Percentiles rank a stretch among this genome's conserved stretches.
Evolutionary conservation across 2,797 vertebrate genomes (phyloP).

Genomic region (Microctenopoma stevenorrisi): DNA sequence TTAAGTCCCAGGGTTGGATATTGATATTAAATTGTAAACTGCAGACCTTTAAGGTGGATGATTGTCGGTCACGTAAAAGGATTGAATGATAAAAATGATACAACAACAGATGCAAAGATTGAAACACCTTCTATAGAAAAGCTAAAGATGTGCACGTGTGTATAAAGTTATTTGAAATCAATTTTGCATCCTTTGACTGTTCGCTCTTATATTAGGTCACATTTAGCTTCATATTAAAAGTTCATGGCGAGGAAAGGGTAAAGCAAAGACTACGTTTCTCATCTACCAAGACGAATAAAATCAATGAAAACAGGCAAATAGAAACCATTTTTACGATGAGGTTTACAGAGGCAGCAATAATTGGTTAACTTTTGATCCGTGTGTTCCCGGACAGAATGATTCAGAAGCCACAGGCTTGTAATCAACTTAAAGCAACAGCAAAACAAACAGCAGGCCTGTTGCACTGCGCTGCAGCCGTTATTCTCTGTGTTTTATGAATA

Average conservation of each 20-base stretch:
- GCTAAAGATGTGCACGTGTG: background rate
- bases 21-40: too few relatives aligned
- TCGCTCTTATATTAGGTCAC: slow-evolving; percentile 25
- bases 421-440: slow-evolving; percentile 65
- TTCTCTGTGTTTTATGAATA: slow-evolving; percentile 34
- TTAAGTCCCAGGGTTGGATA: background rate
- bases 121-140: slow-evolving; percentile 1
- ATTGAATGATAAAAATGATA: background rate
- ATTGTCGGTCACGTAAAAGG: too few relatives aligned
- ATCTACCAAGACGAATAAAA: slow-evolving; percentile 39
- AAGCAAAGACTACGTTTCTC: slow-evolving; percentile 31
- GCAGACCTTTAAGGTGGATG: too few relatives aligned
- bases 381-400: slow-evolving; percentile 49
- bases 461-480: slow-evolving; percentile 38
- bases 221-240: slow-evolving; percentile 38
- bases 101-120: background rate
- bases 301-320: slow-evolving; percentile 53
- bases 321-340: slow-evolving; percentile 49
- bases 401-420: slow-evolving; percentile 67
- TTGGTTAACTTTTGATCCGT: slow-evolving; percentile 47
- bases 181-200: slow-evolving; percentile 18
- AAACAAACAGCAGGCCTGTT: slow-evolving; percentile 63
- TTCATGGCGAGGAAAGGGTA: slow-evolving; percentile 28
- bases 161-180: slow-evolving; percentile 20
- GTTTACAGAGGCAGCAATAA: slow-evolving; percentile 55